Evolutionary conservation across 1,140 invertebrate species (phyloP).

Genomic region (Metaphire vulgaris): DNA sequence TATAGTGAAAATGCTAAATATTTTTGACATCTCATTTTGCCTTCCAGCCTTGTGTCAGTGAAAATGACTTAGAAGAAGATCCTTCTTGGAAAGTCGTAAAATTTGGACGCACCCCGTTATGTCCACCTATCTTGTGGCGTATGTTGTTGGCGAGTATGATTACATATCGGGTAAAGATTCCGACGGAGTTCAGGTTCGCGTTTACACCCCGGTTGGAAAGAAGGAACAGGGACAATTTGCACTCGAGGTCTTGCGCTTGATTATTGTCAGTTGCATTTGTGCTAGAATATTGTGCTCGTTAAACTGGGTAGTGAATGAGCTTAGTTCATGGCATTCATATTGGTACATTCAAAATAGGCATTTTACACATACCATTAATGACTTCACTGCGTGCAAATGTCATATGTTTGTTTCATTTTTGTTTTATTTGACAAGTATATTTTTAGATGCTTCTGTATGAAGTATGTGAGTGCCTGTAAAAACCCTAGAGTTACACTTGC

Average conservation of each 20-base stretch:
- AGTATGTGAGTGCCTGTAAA: too few relatives aligned
- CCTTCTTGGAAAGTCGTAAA: slow-evolving; percentile 59
- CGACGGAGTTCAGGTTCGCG: slow-evolving; percentile 74
- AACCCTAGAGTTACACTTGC: too few relatives aligned
- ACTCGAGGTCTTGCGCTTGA: slow-evolving; percentile 46
- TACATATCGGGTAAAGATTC: slow-evolving; percentile 65
- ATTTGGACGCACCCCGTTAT: slow-evolving; percentile 87
- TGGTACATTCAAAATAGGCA: background rate
- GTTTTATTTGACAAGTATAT: too few relatives aligned
- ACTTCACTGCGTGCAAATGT: too few relatives aligned
- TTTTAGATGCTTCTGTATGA: too few relatives aligned
- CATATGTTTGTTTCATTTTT: too few relatives aligned
- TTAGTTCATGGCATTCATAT: background rate
- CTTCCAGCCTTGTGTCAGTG: too few relatives aligned
- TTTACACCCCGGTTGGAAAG: slow-evolving; percentile 86
- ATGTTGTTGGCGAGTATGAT: slow-evolving; percentile 89
- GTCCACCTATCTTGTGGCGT: slow-evolving; percentile 91
- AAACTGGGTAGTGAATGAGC: background rate
- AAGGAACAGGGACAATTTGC: slow-evolving; percentile 87
- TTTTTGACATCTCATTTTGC: too few relatives aligned
- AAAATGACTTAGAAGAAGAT: slow-evolving; percentile 47
- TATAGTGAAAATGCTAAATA: too few relatives aligned
- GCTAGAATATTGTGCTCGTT: too few relatives aligned
- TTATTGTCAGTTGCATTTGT: too few relatives aligned
- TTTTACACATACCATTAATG: too few relatives aligned